Evolutionary conservation across 2,888 invertebrate genomes (phyloP), one percentile per base, ranked within the genome.

Genomic region (Lordiphosa andalusiaca): DNA sequence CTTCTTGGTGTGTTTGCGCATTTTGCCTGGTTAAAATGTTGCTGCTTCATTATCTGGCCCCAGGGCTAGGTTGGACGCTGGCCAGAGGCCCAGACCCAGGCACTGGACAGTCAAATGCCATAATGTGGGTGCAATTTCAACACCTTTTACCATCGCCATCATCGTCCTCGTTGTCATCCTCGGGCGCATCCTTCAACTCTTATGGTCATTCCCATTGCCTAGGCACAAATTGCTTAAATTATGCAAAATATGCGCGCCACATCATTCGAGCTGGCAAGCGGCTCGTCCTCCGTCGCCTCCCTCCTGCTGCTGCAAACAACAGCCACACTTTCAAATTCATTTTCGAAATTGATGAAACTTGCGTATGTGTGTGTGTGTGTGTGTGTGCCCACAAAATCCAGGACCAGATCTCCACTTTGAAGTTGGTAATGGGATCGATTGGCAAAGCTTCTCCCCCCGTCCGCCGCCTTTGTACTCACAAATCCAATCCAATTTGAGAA

Each of bases 181-280:
- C 33, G 21, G 19, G 38, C 12, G 5, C 6, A 40, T 38, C 37
- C 30, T 30, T 39, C 37, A 37, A 13, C 16, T 30, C 44, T 39
- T 40, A 35, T 36, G 53, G 56, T 63, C 53, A 46, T 36, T 52
- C 52, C 51, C 67, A 54, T 65, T 78, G 71, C 73, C 67, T 75
- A 60, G 75, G 80, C 78, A 77, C 82, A 84, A 81, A 84, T 84
- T 84, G 84, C 84, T 85, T 84, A 83, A 84, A 84, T 84, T 85
- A 84, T 84, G 84, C 84, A 84, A 83, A 85, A 81, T 81, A 76
- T 81, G 84, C 78, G 83, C 76, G 76, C 76, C 76, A 76, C 76
- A 76, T 69, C 72, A 82, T 72, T 74, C 62, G 69, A 50, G 49
- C 46, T 19, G 39, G 49, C 46, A 47, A 21, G 9, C 47, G 44